Evolutionary conservation across 2,113 vertebrate genomes (phyloP).

Genomic region (Larimichthys polyactis): DNA sequence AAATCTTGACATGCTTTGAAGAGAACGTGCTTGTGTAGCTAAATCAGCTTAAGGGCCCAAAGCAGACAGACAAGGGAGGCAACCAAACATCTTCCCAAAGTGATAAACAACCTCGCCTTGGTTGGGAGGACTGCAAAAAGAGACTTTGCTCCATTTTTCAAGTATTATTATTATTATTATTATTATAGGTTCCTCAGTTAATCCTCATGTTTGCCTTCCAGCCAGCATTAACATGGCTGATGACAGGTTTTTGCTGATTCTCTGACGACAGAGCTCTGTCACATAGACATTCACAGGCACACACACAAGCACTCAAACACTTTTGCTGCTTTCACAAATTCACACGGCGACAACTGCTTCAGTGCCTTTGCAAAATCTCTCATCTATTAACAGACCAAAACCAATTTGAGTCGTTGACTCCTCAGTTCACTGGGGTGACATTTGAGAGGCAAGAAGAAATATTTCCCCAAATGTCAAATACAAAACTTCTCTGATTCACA

Average conservation of each 20-base stretch:
- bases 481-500: slow-evolving; percentile 22
- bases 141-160: slow-evolving; percentile 71
- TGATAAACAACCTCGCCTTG: slow-evolving; percentile 74
- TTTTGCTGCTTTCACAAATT: slow-evolving; percentile 12
- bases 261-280: slow-evolving; percentile 46
- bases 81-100: slow-evolving; percentile 72
- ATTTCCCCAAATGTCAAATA: slow-evolving; percentile 51
- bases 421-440: slow-evolving; percentile 8
- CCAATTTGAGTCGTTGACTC: slow-evolving; percentile 23
- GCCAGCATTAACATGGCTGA: slow-evolving; percentile 68
- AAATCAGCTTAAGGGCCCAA: slow-evolving; percentile 75
- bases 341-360: slow-evolving; percentile 8
- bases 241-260: slow-evolving; percentile 67
- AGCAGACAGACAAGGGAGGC: slow-evolving; percentile 68
- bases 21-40: slow-evolving; percentile 71
- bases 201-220: slow-evolving; percentile 71
- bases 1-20: slow-evolving; percentile 78
- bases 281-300: slow-evolving; percentile 27
- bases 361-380: slow-evolving; percentile 24
- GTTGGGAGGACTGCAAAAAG: slow-evolving; percentile 63
- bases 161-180: slow-evolving; percentile 65
- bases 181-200: slow-evolving; percentile 69
- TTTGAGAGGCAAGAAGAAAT: slow-evolving; percentile 34
- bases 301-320: background rate
- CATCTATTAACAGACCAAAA: slow-evolving; percentile 49